Conservation (phyloP, 2,113 vertebrate species). For the Hirundichthys speculiger region DNA sequence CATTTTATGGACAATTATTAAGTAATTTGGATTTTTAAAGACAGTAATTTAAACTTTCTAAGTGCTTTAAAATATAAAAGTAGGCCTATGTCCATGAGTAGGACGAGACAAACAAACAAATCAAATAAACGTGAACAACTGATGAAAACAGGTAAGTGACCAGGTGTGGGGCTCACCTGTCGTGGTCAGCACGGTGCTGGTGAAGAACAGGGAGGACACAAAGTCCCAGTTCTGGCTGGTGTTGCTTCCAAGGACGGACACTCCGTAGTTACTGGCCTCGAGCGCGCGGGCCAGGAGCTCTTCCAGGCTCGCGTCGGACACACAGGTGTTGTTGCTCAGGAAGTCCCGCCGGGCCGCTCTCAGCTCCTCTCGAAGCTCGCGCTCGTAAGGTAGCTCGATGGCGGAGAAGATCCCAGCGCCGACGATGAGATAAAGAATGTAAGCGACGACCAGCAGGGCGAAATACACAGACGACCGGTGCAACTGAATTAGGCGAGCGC, state of each 20-base stretch:
- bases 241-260: constrained; percentile 87
- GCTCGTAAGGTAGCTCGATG: constrained; percentile 92
- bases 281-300: constrained; percentile 87
- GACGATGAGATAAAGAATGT: constrained; percentile 87
- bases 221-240: constrained; percentile 93
- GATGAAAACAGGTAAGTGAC: background rate
- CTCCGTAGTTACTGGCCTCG: constrained; percentile 93
- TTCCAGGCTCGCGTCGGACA: constrained; percentile 88
- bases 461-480: constrained; percentile 86
- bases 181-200: constrained; percentile 95
- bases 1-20: too few species aligned
- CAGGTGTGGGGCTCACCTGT: constrained; percentile 82
- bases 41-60: too few species aligned
- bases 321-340: constrained; percentile 86
- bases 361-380: constrained; percentile 85
- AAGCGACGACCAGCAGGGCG: constrained; percentile 82
- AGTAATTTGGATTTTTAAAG: too few species aligned
- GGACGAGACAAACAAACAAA: too few species aligned
- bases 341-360: constrained; percentile 82
- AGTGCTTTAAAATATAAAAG: too few species aligned
- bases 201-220: constrained; percentile 94
- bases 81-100: too few species aligned
- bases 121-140: too few species aligned
- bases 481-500: constrained; percentile 81
- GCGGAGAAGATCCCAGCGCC: constrained; percentile 95